Evolutionary conservation across 2,113 vertebrate genomes (phyloP).

Genomic region (Corythoichthys haematopterus): DNA sequence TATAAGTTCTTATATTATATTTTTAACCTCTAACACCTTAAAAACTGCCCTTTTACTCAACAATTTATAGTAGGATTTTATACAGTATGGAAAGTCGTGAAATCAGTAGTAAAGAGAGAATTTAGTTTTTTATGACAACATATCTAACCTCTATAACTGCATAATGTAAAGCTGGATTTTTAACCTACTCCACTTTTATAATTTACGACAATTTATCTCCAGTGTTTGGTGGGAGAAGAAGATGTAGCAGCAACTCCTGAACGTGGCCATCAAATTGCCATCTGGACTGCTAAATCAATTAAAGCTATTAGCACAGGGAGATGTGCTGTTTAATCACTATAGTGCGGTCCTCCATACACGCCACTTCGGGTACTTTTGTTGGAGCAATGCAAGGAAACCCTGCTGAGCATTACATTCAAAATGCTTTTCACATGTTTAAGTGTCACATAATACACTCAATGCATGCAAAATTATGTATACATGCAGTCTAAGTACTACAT

Average conservation of each 20-base stretch:
- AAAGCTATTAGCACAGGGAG: conserved; percentile 29
- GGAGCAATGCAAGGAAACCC: conserved; percentile 3
- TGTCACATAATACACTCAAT: background rate
- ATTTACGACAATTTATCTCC: background rate
- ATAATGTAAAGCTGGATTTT: background rate
- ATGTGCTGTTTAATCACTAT: conserved; percentile 6
- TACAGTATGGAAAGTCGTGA: no score
- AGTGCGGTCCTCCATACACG: background rate
- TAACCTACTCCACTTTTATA: background rate
- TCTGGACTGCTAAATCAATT: conserved; percentile 55
- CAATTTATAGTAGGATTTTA: background rate
- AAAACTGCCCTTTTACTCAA: background rate
- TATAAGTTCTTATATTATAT: background rate
- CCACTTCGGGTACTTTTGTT: conserved; percentile 13
- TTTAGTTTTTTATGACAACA: background rate
- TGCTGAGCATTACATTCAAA: background rate
- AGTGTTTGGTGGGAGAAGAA: background rate
- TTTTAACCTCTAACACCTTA: background rate
- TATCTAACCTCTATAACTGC: background rate
- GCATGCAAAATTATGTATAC: background rate
- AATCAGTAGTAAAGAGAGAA: background rate
- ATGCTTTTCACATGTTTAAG: background rate
- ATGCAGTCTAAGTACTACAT: background rate
- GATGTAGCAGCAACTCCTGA: conserved; percentile 26
- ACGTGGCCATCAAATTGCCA: conserved; percentile 53